Conservation (phyloP, 2,113 vertebrate species). For the Lophius piscatorius region DNA sequence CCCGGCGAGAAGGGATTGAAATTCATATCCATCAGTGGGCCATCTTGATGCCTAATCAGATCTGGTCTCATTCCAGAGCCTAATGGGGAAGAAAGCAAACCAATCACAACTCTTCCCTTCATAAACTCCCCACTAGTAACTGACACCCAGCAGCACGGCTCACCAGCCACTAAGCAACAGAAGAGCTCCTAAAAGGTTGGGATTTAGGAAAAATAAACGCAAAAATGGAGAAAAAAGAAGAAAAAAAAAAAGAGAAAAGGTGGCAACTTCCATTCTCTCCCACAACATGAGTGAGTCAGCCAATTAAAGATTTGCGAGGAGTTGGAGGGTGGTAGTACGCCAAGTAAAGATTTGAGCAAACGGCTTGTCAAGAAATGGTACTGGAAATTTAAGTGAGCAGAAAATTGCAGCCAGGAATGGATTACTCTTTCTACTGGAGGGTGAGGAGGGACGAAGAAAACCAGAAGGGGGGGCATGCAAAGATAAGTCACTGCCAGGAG, state of each 20-base stretch:
- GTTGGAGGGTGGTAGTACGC: conserved; percentile 20
- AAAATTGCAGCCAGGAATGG: conserved; percentile 32
- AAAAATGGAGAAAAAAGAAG: conserved; percentile 1
- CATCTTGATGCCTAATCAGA: conserved; percentile 77
- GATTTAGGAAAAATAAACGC: conserved; percentile 17
- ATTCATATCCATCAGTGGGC: conserved; percentile 78
- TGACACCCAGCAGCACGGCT: conserved; percentile 31
- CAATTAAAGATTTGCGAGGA: conserved; percentile 28
- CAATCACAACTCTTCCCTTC: conserved; percentile 66
- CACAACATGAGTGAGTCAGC: conserved; percentile 3
- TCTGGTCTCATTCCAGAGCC: conserved; percentile 73
- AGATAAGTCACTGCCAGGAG: conserved; percentile 18
- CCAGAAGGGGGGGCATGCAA: conserved; percentile 41
- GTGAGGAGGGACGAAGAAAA: conserved; percentile 33
- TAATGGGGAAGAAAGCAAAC: conserved; percentile 76
- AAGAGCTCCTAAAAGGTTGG: conserved; percentile 27
- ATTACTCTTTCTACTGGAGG: conserved; percentile 31
- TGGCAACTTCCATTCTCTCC: conserved; percentile 17
- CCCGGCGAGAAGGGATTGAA: conserved; percentile 78
- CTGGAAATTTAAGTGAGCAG: conserved; percentile 31
- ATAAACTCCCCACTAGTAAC: conserved; percentile 26
- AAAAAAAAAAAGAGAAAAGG: conserved; percentile 4
- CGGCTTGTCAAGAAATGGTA: conserved; percentile 34
- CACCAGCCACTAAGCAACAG: conserved; percentile 52
- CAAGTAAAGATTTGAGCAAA: conserved; percentile 42